Conservation (phyloP, 30 jellyfish, hydroid and myxozoan species). For the Hydra vulgaris region DNA sequence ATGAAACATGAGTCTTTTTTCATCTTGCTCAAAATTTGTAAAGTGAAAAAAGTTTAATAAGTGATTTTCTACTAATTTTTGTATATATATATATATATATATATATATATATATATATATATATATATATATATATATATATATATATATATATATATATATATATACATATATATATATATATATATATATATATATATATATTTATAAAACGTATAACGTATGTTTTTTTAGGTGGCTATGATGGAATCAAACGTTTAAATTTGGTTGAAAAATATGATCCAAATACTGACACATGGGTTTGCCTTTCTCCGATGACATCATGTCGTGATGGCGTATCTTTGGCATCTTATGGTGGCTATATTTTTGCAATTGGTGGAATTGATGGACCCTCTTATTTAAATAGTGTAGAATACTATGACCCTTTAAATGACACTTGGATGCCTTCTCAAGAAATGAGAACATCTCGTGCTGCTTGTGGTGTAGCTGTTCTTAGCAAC, state of each 20-base stretch:
- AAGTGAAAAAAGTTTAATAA: too few relatives aligned
- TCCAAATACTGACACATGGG: constrained; percentile 85
- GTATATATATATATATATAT: too few relatives aligned
- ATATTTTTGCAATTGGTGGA: constrained; percentile 90
- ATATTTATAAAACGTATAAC: too few relatives aligned
- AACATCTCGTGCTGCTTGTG: constrained; percentile 92
- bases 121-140: too few relatives aligned
- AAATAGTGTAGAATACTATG: constrained; percentile 87
- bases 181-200: too few relatives aligned
- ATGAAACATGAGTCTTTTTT: too few relatives aligned
- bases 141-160: too few relatives aligned
- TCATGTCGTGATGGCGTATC: constrained; percentile 90
- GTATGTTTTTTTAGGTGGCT: constrained; percentile 69
- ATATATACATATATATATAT: too few relatives aligned
- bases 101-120: too few relatives aligned
- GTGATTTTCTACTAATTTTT: too few relatives aligned
- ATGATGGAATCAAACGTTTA: constrained; percentile 77
- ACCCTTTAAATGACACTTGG: constrained; percentile 78
- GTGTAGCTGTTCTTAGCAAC: constrained; percentile 66
- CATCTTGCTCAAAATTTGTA: too few relatives aligned
- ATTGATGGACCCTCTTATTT: constrained; percentile 95
- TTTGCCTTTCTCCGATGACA: constrained; percentile 52
- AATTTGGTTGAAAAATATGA: constrained; percentile 76
- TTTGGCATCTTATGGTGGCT: constrained; percentile 76
- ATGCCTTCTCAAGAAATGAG: constrained; percentile 42